These are phyloP conservation scores for Percina caprodes DNA, from an alignment of 2,113 vertebrate genomes.

Conservation along the genomic window DNA sequence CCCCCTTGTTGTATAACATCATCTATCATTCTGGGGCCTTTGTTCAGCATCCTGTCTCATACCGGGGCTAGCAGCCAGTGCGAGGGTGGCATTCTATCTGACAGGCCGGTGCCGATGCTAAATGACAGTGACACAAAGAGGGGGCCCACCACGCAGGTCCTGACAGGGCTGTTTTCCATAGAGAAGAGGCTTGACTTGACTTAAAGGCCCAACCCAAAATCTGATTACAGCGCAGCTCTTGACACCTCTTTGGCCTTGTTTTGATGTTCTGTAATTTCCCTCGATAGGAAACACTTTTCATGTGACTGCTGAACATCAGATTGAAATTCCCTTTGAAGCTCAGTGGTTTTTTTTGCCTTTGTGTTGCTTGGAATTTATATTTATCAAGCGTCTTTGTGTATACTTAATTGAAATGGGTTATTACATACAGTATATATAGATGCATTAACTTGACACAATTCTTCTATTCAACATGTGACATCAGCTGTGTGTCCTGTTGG, in stretches of 20 bases:
- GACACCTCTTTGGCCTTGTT: constrained; percentile 66
- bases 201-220: constrained; percentile 70
- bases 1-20: constrained; percentile 67
- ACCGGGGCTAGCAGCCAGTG: constrained; percentile 67
- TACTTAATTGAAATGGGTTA: background rate
- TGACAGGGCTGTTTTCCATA: constrained; percentile 77
- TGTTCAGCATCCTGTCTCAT: constrained; percentile 74
- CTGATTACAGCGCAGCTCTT: constrained; percentile 63
- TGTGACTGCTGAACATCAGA: constrained; percentile 6
- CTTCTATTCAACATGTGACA: background rate
- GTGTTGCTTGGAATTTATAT: background rate
- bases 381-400: constrained; percentile 24
- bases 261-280: constrained; percentile 38
- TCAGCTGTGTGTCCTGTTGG: constrained; percentile 1
- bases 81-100: constrained; percentile 75
- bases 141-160: constrained; percentile 69
- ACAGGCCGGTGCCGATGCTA: constrained; percentile 80
- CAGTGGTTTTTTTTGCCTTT: background rate
- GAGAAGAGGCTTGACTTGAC: constrained; percentile 71
- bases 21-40: constrained; percentile 79
- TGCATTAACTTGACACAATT: background rate
- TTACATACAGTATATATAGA: too few relatives aligned
- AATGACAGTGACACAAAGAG: constrained; percentile 83
- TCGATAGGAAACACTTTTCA: constrained; percentile 14
- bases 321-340: constrained; percentile 29